Evolutionary conservation across 2,113 vertebrate genomes (phyloP), one percentile per base, ranked within the genome.

Genomic region (Dasyornis broadbenti): DNA sequence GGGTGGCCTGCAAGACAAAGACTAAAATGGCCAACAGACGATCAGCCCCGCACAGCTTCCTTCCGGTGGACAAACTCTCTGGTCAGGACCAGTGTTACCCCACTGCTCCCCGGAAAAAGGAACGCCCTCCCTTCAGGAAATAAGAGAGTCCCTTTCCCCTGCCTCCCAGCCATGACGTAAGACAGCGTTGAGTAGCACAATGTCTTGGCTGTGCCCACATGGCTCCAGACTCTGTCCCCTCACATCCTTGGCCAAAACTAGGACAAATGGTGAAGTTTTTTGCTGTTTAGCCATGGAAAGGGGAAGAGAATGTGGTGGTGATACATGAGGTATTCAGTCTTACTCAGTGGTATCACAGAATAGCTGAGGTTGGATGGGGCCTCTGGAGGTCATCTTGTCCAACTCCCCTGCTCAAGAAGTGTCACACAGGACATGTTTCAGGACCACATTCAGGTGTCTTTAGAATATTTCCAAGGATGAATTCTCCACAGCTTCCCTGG

Each of bases 1-100:
- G 60, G 3, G 10, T 50, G 19, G 12, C 37, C 11, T 10, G 13
- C 19, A 59, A 39, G 33, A 26, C 0, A 0, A 59, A 30, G 39
- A 66, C 15, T 28, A 39, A 39, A 42, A 52, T 30, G 16, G 28
- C 33, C 45, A 44, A 21, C 28, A n/a, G 45, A 53, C 11, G 4
- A 2, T 59, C 33, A 57, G 39, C 16, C 15, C 7, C 3, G 39
- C 16, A 39, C 5, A 20, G 10, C 20, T 10, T 59, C 37, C 27
- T 42, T 15, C 20, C 12, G 9, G 56, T 10, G 10, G 47, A 70
- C 19, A 61, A 7, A 53, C 37, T 18, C 8, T 53, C 28, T 53
- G 33, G 8, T 61, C 23, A 39, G 54, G 12, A 61, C 12, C 23
- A 23, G 33, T 18, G 47, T 39, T 53, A n/a, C 3, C 12, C 8